Evolutionary conservation across 2,113 vertebrate species (phyloP).

Genomic region (Formicarius rufipectus): DNA sequence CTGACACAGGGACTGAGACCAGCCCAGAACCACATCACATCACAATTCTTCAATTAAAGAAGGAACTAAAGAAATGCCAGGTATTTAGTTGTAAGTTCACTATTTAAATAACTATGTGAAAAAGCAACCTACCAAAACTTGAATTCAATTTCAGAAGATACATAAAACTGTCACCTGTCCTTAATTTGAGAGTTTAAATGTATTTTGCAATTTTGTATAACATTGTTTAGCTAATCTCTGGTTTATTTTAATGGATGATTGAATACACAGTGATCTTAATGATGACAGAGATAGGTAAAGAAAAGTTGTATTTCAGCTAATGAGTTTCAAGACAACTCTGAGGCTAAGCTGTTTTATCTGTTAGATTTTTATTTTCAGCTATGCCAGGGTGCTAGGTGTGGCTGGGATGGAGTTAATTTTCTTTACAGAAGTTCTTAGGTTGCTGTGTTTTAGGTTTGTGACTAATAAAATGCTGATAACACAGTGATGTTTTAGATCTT

Average conservation of each 20-base stretch:
- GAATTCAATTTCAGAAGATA: background rate
- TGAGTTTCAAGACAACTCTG: background rate
- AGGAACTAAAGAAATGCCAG: conserved; percentile 85
- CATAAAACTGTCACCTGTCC: background rate
- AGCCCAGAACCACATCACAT: conserved; percentile 61
- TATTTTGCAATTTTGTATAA: background rate
- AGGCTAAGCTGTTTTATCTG: background rate
- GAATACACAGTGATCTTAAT: background rate
- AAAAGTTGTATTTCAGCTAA: background rate
- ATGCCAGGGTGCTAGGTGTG: background rate
- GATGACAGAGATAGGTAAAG: background rate
- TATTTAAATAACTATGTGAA: background rate
- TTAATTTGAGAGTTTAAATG: background rate
- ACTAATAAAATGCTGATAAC: background rate
- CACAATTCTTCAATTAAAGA: conserved; percentile 78
- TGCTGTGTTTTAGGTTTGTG: background rate
- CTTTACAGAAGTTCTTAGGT: background rate
- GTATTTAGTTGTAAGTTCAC: conserved; percentile 67
- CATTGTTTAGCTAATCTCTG: background rate
- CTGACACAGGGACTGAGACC: background rate
- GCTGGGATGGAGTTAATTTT: background rate
- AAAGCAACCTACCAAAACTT: background rate
- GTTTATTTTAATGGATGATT: background rate
- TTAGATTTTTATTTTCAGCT: background rate
- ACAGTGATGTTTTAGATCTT: background rate